A percentile compares a stretch with the other conserved stretches of the same genome.
Conservation (phyloP, 2,113 vertebrate species). For the Pangasianodon hypophthalmus region DNA sequence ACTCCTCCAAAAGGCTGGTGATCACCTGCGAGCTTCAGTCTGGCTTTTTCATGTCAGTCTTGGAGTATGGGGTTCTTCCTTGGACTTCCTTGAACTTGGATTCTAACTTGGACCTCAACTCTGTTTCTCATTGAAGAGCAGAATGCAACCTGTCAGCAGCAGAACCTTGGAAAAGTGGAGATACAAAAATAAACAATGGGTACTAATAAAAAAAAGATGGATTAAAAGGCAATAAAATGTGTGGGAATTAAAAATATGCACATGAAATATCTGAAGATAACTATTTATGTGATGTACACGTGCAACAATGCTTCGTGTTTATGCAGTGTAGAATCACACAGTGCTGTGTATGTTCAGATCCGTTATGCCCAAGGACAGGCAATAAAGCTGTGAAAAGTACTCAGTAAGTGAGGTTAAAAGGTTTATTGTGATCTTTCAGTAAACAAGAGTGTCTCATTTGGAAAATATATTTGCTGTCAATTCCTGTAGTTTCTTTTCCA, state of each 20-base stretch:
- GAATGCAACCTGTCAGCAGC: too few relatives aligned
- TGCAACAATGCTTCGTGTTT: background rate
- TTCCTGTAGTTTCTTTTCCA: background rate
- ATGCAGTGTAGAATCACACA: background rate
- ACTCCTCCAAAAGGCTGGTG: background rate
- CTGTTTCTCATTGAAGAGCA: too few relatives aligned
- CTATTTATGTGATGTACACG: background rate
- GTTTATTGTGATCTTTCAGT: background rate
- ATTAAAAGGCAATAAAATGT: too few relatives aligned
- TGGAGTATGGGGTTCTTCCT: too few relatives aligned
- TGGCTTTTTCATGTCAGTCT: too few relatives aligned
- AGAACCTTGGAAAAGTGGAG: too few relatives aligned
- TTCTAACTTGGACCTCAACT: too few relatives aligned
- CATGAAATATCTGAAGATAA: background rate
- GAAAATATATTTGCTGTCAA: background rate
- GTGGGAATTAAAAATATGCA: background rate
- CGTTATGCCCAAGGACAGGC: background rate
- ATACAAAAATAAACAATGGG: too few relatives aligned
- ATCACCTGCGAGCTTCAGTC: background rate
- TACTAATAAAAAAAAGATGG: too few relatives aligned
- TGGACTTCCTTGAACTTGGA: too few relatives aligned
- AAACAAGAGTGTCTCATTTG: background rate
- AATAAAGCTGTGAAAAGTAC: background rate
- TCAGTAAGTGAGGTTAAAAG: background rate
- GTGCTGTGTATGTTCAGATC: background rate